Base-by-base conservation (phyloP, 2,888 invertebrate genomes). In the Trisateles emortualis region DNA sequence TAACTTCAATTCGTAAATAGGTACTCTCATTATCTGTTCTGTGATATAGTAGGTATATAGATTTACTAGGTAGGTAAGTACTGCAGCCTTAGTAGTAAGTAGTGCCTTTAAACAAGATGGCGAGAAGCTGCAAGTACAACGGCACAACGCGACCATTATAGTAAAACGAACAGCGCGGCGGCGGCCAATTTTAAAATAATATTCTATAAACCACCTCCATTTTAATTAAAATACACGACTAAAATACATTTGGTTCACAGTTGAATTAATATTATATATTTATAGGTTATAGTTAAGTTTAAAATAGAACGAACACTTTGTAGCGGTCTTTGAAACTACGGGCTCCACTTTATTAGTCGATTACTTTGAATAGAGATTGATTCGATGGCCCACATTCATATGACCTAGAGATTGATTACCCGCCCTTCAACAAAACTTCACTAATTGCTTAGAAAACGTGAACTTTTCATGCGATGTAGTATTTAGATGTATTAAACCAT, bases 41-140 rank as follows among this genome's bases (percentile, higher is more conserved):
- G n/a, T n/a, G n/a, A n/a, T n/a, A n/a, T n/a, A n/a, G n/a, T n/a
- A n/a, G n/a, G n/a, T n/a, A n/a, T 49, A 24, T 47, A 56, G 51
- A 32, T 49, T 38, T 41, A 44, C 51, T 63, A 53, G n/a, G n/a
- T n/a, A n/a, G n/a, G n/a, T 26, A 26, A 8, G 9, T 26, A 26
- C 52, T 45, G 45, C 52, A 58, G 44, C 56, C 58, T 70, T 62
- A 62, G 68, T 64, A 66, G 66, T 66, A 56, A 42, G 30, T 42
- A 33, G 66, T 67, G 66, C 71, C 76, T 76, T 76, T 69, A 73
- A 74, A 76, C 81, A 85, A 85, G 79, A 85, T 86, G 85, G 85
- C 85, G 85, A 79, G 78, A 79, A 72, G 71, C 75, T 79, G 75
- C 59, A 64, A 62, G 62, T 64, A 65, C 59, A 50, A 48, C 67